Base-by-base conservation (phyloP, 2,888 invertebrate species). In the Epiblema foenella region DNA sequence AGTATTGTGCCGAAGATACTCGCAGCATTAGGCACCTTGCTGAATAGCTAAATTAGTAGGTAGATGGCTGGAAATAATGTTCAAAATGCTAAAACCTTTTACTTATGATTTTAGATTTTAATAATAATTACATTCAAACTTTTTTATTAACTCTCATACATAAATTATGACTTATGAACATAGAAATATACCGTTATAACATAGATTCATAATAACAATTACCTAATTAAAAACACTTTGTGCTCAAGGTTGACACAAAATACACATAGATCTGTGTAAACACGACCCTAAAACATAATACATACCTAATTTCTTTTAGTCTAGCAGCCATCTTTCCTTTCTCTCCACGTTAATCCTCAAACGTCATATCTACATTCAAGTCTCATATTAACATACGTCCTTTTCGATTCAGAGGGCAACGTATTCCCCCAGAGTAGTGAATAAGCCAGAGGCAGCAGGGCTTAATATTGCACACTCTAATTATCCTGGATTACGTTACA, bases 391-490 rank as follows among this genome's bases (percentile, higher is more conserved):
- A 59, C 20, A 42, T 59, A 39, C 42, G 37, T 4, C n/a, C 10
- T 46, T 59, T 42, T 24, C 42, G n/a, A 18, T 18, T 42, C 18
- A 24, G 9, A 10, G n/a, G 3, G 24, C n/a, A 24, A 15, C 11
- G 57, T 67, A 56, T 63, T 54, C 60, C 33, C 52, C 67, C 49
- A 52, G 71, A 73, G 78, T 78, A 77, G 79, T 86, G 85, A 85
- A 86, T 86, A 86, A 85, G 85, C 81, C 74, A 82, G 74, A 75
- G 69, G 78, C 75, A 80, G 79, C 80, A 78, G 72, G 73, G 76
- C 78, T 83, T 81, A 83, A 83, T 83, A 83, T 82, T 83, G 81
- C 78, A 83, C 77, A 79, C 77, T 81, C 79, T 83, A 83, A 83
- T 83, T 83, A 83, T 82, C 78, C 77, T 33, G 80, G 82, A 82